phyloP scores from a whole-genome alignment of 2,113 vertebrate species.

The Saccopteryx leptura region DNA sequence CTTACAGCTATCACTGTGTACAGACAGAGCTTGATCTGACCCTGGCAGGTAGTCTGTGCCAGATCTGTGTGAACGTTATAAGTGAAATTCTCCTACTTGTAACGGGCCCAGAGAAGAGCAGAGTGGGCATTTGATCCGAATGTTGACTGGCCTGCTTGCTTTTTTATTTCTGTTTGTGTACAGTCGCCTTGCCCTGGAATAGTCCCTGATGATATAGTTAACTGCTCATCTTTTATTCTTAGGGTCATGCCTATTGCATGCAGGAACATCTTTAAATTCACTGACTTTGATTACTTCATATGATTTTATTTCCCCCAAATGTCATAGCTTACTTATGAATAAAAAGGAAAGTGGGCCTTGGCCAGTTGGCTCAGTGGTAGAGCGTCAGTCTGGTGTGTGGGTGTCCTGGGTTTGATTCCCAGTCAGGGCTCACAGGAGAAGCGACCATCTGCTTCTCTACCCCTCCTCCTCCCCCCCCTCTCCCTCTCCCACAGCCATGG shows the following conservation, averaged over 20 bases:
- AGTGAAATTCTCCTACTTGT: conserved; percentile 56
- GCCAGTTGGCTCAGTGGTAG: too few species aligned
- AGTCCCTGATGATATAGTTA: neutral
- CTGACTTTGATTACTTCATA: conserved; percentile 29
- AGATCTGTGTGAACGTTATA: neutral
- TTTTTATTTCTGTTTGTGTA: conserved; percentile 47
- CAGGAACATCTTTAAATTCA: conserved; percentile 46
- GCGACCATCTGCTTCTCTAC: too few species aligned
- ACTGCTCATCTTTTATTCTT: neutral
- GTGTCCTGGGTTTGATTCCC: too few species aligned
- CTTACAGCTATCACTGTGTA: neutral
- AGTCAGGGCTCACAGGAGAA: too few species aligned
- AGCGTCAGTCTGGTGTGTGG: too few species aligned
- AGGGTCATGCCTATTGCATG: neutral
- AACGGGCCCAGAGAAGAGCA: neutral
- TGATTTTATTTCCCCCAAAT: conserved; percentile 34
- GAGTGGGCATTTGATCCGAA: conserved; percentile 10
- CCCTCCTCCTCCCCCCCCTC: too few species aligned
- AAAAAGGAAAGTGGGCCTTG: neutral
- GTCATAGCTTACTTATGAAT: conserved; percentile 5
- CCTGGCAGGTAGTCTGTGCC: conserved; percentile 3
- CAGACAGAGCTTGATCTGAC: conserved; percentile 31
- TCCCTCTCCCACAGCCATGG: too few species aligned
- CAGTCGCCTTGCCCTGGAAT: neutral
- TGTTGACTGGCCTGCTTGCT: neutral